phyloP scores from a whole-genome alignment of 2,113 vertebrate genomes.

The Sapajus apella region DNA sequence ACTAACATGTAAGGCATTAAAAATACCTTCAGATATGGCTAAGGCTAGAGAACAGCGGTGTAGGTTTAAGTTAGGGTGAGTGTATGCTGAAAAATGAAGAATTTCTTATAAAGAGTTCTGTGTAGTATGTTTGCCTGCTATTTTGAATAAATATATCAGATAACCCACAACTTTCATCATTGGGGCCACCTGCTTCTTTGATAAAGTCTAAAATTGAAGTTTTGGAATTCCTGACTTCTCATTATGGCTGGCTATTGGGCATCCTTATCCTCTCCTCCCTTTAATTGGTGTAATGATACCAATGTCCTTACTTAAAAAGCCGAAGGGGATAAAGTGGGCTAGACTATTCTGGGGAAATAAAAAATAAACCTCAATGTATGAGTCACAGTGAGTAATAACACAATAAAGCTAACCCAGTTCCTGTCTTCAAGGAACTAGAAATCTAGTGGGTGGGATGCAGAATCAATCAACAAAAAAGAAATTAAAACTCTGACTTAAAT shows the following conservation, averaged over 20 bases:
- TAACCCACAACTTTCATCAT: slow-evolving; percentile 20
- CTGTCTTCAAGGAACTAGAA: slow-evolving; percentile 37
- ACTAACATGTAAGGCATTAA: background rate
- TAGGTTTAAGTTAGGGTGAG: background rate
- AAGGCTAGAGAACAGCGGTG: background rate
- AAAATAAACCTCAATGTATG: slow-evolving; percentile 18
- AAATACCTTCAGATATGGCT: background rate
- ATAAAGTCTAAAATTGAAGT: slow-evolving; percentile 27
- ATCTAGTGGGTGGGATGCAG: background rate
- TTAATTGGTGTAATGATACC: slow-evolving; percentile 55
- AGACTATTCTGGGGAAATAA: background rate
- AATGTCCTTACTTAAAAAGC: slow-evolving; percentile 35
- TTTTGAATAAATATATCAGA: slow-evolving; percentile 51
- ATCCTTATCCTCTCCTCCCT: slow-evolving; percentile 23
- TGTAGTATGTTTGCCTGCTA: background rate
- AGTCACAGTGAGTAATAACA: slow-evolving; percentile 39
- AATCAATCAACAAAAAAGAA: slow-evolving; percentile 31
- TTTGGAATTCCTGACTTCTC: slow-evolving; percentile 26
- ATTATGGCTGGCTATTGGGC: slow-evolving; percentile 3
- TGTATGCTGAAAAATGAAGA: background rate
- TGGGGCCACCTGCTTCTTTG: slow-evolving; percentile 50
- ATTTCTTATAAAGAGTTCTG: background rate
- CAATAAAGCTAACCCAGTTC: background rate
- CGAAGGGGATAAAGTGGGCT: slow-evolving; percentile 30
- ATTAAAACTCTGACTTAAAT: slow-evolving; percentile 20